phyloP scores from a whole-genome alignment of 2,113 vertebrate genomes.

The Emydocephalus ijimae region DNA sequence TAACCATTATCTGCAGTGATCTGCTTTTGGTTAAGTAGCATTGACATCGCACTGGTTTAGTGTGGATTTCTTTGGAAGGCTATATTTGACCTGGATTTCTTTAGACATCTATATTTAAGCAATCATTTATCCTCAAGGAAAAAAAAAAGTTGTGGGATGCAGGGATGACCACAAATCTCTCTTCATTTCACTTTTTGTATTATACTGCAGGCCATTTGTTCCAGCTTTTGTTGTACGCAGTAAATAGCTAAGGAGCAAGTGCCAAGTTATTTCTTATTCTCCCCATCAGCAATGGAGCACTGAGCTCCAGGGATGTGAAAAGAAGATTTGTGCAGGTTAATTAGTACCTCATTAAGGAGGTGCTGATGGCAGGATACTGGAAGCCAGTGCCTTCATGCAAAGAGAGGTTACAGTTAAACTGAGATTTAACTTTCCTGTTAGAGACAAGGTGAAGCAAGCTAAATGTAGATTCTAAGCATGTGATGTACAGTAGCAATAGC shows the following conservation, averaged over 20 bases:
- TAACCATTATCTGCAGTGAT: not conserved
- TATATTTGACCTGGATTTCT: not conserved
- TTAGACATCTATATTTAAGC: not conserved
- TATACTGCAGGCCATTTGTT: not conserved
- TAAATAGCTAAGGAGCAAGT: not conserved
- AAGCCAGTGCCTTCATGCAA: not conserved
- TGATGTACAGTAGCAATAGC: not conserved
- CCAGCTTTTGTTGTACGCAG: not conserved
- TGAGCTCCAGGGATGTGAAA: not conserved
- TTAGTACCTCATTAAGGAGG: not conserved
- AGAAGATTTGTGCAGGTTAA: not conserved
- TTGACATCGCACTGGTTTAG: not conserved
- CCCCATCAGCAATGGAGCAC: not conserved
- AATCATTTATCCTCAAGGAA: not conserved
- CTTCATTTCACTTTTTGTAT: not conserved
- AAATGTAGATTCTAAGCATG: not conserved
- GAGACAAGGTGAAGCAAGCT: not conserved
- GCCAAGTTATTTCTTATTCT: not conserved
- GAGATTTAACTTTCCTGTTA: not conserved
- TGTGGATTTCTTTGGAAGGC: not conserved
- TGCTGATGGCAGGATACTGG: not conserved
- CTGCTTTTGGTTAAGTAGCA: not conserved
- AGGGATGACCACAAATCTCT: not conserved
- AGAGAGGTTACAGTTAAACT: not conserved
- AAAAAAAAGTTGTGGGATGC: not conserved